A percentile compares a stretch with the other conserved stretches of the same genome.
These are phyloP conservation scores for Rhyzopertha dominica DNA, from an alignment of 1,140 invertebrate species.

Conservation along the genomic window DNA sequence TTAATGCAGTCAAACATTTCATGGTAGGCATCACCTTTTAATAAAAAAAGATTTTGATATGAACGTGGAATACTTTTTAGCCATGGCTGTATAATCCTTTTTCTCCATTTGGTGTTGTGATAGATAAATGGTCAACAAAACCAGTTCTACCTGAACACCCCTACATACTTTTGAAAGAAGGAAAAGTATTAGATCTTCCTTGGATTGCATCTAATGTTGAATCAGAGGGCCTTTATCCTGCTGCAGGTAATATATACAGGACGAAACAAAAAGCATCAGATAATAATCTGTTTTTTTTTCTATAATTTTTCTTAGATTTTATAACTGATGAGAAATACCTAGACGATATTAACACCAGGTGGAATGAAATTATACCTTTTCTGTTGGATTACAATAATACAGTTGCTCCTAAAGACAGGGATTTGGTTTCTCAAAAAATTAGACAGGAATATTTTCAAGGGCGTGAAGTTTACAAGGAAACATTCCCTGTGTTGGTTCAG, in stretches of 20 bases:
- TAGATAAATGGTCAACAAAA: slow-evolving; percentile 39
- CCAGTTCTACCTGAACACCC: slow-evolving; percentile 56
- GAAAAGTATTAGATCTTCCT: slow-evolving; percentile 43
- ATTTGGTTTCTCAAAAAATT: slow-evolving; percentile 29
- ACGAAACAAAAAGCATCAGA: slow-evolving; percentile 4
- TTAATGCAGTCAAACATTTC: slow-evolving; percentile 37
- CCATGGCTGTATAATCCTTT: slow-evolving; percentile 46
- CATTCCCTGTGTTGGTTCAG: slow-evolving; percentile 15
- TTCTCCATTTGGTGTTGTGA: slow-evolving; percentile 39
- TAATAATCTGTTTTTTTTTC: neutral
- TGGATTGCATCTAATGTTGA: slow-evolving; percentile 42
- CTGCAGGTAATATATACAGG: slow-evolving; percentile 31
- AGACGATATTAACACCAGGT: slow-evolving; percentile 26
- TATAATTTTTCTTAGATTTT: slow-evolving; percentile 27
- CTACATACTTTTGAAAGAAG: slow-evolving; percentile 46
- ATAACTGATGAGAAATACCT: slow-evolving; percentile 24
- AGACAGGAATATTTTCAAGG: slow-evolving; percentile 28
- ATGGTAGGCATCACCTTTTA: slow-evolving; percentile 25
- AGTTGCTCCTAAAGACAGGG: slow-evolving; percentile 14
- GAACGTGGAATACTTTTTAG: slow-evolving; percentile 19
- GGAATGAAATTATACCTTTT: slow-evolving; percentile 32
- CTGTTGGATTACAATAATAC: slow-evolving; percentile 35
- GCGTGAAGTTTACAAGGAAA: slow-evolving; percentile 21
- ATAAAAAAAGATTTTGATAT: neutral
- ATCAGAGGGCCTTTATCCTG: slow-evolving; percentile 46